Conservation (phyloP, 1,140 invertebrate species). For the Trachymyrmex septentrionalis region DNA sequence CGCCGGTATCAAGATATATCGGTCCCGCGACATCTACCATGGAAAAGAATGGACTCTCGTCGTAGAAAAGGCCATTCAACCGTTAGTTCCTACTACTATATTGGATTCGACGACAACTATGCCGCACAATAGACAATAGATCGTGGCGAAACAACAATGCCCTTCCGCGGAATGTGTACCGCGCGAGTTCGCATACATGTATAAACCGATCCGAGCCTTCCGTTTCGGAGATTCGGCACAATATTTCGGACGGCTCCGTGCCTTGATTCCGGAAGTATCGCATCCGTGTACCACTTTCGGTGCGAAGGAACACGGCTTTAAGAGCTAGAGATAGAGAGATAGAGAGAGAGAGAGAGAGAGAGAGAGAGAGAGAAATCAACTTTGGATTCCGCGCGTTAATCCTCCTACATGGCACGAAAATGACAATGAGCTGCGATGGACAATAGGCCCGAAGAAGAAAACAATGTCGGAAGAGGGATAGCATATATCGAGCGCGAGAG, state of each 20-base stretch:
- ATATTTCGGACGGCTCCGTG: conserved; percentile 14
- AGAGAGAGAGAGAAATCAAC: not conserved
- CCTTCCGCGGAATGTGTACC: conserved; percentile 53
- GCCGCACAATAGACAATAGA: conserved; percentile 57
- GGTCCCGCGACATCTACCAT: not conserved
- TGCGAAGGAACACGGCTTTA: not conserved
- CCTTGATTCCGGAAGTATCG: conserved; percentile 35
- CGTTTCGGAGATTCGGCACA: conserved; percentile 37
- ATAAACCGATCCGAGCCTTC: conserved; percentile 34
- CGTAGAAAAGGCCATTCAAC: conserved; percentile 35
- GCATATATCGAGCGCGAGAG: conserved; percentile 41
- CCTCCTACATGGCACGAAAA: conserved; percentile 41
- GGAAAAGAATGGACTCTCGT: conserved; percentile 36
- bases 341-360: not conserved
- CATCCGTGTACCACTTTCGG: not conserved
- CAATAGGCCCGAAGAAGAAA: conserved; percentile 51
- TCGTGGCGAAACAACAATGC: conserved; percentile 45
- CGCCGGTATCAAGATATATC: conserved; percentile 16
- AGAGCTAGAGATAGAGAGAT: not conserved
- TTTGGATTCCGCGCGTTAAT: conserved; percentile 37
- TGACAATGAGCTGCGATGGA: conserved; percentile 54
- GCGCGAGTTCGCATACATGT: conserved; percentile 26
- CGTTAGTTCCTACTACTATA: conserved; percentile 34
- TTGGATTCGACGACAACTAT: conserved; percentile 45
- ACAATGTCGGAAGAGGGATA: conserved; percentile 49